Base-by-base conservation (phyloP, 2,797 vertebrate species). In the Phalloptychus januarius region DNA sequence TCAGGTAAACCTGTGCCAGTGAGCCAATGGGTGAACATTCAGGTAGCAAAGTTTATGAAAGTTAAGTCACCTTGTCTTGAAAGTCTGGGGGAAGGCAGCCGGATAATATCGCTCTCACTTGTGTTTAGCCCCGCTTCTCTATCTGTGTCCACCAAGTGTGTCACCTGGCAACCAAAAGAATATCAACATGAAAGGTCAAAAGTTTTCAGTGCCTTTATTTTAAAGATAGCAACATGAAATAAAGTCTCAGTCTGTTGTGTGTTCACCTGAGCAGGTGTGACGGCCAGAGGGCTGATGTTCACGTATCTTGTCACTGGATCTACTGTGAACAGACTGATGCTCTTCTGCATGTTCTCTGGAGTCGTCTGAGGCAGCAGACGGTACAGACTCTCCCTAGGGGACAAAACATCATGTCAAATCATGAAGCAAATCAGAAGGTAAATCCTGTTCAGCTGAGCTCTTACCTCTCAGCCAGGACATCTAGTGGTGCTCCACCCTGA, bases 331-430 rank as follows among this genome's bases (percentile, higher is more conserved):
- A 96, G 94, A 92, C 93, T 95, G 90, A 97, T 96, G 95, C 99
- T 99, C 86, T 97, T 99, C 93, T 96, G 98, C 90, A 99, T 96
- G 71, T 99, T 99, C 92, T 99, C 98, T 7, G 98, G 97, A 18
- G 98, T 99, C 15, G 97, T 98, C 92, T 99, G 98, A 89, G 97
- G 97, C 82, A 99, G 93, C 52, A 99, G 90, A 33, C 97, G 96
- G 46, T 98, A 99, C 89, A 98, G 93, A 89, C 97, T 98, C 91
- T 99, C 98, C 90, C 98, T 99, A 89, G 40, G 23, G 16, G 42
- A 50, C 58, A 74, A 10, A 69, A 69, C 0, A 25, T 23, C 44
- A 36, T 38, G 12, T 45, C 1, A 78, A 7, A 33, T 5, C 16
- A 71, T 40, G 15, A 61, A 5, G 54, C 54, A 74, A 23, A n/a